Evolutionary conservation across 2,888 invertebrate species (phyloP), one percentile per base, ranked within the genome.

Genomic region (Drosophila macrothrix): DNA sequence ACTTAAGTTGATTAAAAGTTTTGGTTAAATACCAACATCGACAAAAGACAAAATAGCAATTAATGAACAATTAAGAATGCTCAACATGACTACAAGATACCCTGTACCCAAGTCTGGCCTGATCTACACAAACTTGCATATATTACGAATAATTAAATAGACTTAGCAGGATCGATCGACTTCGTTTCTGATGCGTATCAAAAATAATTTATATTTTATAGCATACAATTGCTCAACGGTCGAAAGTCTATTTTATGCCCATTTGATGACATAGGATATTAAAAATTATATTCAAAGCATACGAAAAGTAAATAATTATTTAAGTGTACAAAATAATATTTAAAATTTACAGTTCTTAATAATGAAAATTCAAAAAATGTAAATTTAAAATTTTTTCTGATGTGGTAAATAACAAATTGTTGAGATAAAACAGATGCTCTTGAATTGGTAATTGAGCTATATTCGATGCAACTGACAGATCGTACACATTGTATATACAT

Each of bases 1-100:
- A 81, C 73, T 73, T 68, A 70, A 55, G 67, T 78, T 80, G 63
- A n/a, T 64, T 85, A 60, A 68, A 78, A 82, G 78, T 29, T 59
- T 79, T 75, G 67, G 63, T 71, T 64, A 33, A 54, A 80, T 67
- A 78, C 76, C 76, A 72, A 76, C 70, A 73, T 87, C 55, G 76
- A 78, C 73, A 67, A 73, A 58, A 61, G 72, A 81, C 64, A 78
- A 78, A 70, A 84, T 65, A 71, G 61, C 56, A 75, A 53, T 71
- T 58, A 49, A 58, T 76, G 71, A 63, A 63, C 63, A 76, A 65
- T 25, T 16, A 33, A 46, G 54, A 66, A 50, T 56, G 67, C 37
- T 41, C 22, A 16, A 39, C 16, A n/a, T 4, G 28, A 28, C 19
- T 22, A 33, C 29, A 55, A 33, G 10, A 56, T 50, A 56, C 39